Percentiles rank a stretch among this genome's conserved stretches.
phyloP scores from a whole-genome alignment of 2,113 vertebrate species.

The Triplophysa dalaica region DNA sequence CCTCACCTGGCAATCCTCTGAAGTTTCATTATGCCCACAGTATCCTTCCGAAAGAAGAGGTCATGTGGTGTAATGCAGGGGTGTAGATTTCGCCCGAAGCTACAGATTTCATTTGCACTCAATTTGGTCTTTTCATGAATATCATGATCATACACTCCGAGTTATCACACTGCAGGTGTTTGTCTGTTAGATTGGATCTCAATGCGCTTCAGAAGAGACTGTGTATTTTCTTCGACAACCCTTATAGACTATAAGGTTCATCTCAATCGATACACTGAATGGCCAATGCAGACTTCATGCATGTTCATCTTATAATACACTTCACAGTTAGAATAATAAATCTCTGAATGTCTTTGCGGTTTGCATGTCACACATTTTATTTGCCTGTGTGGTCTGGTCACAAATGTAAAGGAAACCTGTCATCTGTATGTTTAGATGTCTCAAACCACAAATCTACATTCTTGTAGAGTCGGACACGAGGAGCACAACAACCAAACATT shows the following conservation, averaged over 20 bases:
- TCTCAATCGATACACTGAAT: slow-evolving; percentile 14
- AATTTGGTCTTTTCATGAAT: slow-evolving; percentile 74
- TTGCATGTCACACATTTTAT: background rate
- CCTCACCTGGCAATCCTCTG: slow-evolving; percentile 7
- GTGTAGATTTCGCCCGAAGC: slow-evolving; percentile 79
- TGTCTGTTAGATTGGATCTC: slow-evolving; percentile 9
- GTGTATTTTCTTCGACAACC: background rate
- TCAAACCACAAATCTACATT: too few species aligned
- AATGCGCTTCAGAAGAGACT: slow-evolving; percentile 14
- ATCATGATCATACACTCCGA: slow-evolving; percentile 70
- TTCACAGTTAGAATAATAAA: slow-evolving; percentile 11
- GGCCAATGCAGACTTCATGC: slow-evolving; percentile 37
- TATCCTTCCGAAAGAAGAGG: slow-evolving; percentile 77
- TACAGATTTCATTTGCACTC: slow-evolving; percentile 72
- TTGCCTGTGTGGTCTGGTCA: too few species aligned
- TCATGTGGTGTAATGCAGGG: slow-evolving; percentile 77
- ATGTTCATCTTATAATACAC: slow-evolving; percentile 39
- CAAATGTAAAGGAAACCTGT: too few species aligned
- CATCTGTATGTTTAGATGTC: too few species aligned
- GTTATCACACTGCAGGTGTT: slow-evolving; percentile 61
- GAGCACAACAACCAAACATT: too few species aligned
- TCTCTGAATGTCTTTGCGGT: background rate
- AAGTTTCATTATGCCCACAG: slow-evolving; percentile 81
- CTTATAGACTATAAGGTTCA: background rate
- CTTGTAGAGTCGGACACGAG: background rate